A percentile compares a stretch with the other conserved stretches of the same genome.
These are phyloP conservation scores for Brachionus rubens DNA, from an alignment of 1,140 invertebrate genomes.

Conservation along the genomic window DNA sequence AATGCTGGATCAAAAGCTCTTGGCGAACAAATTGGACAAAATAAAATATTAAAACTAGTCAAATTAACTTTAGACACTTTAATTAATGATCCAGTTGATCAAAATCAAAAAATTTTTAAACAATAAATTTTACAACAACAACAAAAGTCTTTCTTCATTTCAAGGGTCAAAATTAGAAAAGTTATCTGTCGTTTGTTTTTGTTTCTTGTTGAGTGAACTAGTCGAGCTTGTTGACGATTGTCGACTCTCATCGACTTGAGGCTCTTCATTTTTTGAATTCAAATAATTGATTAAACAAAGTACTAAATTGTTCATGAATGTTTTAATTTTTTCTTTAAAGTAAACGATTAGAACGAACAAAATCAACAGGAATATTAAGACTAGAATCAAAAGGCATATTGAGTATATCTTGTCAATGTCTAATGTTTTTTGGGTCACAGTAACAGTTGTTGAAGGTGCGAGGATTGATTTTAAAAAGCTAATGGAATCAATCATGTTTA, in stretches of 20 bases:
- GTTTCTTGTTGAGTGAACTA: no score
- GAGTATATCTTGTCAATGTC: background rate
- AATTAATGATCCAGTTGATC: background rate
- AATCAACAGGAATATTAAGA: background rate
- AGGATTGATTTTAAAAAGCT: background rate
- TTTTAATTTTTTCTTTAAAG: background rate
- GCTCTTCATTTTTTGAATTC: no score
- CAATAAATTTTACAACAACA: no score
- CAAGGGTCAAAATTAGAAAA: no score
- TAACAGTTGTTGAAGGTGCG: background rate
- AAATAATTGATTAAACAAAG: no score
- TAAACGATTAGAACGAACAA: background rate
- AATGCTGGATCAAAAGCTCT: background rate
- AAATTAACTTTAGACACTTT: slow-evolving; percentile 19
- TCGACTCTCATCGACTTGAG: no score
- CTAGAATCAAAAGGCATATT: background rate
- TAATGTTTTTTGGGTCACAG: background rate
- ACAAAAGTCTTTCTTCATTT: no score
- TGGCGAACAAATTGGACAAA: background rate
- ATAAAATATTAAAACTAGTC: slow-evolving; percentile 15
- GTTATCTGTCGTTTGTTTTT: no score
- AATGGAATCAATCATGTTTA: background rate
- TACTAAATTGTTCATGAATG: background rate
- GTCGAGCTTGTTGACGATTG: no score
- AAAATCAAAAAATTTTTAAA: slow-evolving; percentile 6